Evolutionary conservation across 2,797 vertebrate species (phyloP), one percentile per base, ranked within the genome.

Genomic region (Sebastes ruberrimus): DNA sequence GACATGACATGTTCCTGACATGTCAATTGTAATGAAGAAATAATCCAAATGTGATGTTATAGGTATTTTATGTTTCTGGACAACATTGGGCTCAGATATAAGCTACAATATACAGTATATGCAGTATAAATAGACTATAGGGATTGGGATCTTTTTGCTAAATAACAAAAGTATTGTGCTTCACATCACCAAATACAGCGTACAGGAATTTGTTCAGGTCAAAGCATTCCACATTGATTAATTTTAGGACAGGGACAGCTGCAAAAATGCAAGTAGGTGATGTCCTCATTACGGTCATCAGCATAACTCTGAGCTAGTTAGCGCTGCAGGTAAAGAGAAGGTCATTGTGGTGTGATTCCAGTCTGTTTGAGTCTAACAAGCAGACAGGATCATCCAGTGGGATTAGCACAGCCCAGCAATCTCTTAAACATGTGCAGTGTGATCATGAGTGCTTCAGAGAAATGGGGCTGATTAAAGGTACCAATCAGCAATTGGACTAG

Each of bases 321-420:
- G 57, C 22, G 22, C 27, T 55, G 52, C 81, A 86, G 88, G 86
- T 93, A 85, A 64, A 74, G 84, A 80, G 90, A 89, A 91, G 88
- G 90, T 91, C 89, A 85, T 65, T 74, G 85, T 63, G 59, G 33
- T 89, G 75, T 84, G 82, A 87, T 81, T 92, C 32, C 69, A 86
- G 80, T 87, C 76, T 72, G 84, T 90, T 90, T 84, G 82, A 85
- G 78, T 81, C 78, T 74, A 88, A 91, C 82, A 83, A 82, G 85
- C 81, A 75, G 84, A 84, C 88, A 68, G 91, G 86, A 91, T 92
- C 84, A 92, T 90, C 91, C 87, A 87, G 71, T 52, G 77, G 90
- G 89, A 93, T 92, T 91, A 92, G 64, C 18, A 23, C 71, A 68
- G 76, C 33, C 62, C 68, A 71, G 74, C 80, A 87, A 89, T 92